phyloP scores from a whole-genome alignment of 2,888 invertebrate genomes.

The Tetramorium bicarinatum region DNA sequence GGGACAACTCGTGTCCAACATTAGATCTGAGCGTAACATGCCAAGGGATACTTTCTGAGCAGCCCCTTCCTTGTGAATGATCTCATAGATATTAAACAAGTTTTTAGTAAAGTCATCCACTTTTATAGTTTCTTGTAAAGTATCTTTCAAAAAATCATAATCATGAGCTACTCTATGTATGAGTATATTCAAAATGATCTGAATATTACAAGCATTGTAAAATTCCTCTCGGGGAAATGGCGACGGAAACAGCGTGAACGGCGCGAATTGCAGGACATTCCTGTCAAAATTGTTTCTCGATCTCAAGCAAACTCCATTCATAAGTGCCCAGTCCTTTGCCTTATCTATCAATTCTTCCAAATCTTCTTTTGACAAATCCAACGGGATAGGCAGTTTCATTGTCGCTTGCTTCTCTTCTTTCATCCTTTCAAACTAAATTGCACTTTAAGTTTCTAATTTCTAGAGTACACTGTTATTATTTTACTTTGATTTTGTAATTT shows the following conservation, averaged over 20 bases:
- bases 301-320: conserved; percentile 87
- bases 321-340: conserved; percentile 87
- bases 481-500: neutral
- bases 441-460: neutral
- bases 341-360: conserved; percentile 86
- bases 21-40: conserved; percentile 95
- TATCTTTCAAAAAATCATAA: conserved; percentile 87
- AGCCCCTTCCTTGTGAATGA: conserved; percentile 86
- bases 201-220: conserved; percentile 87
- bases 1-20: conserved; percentile 90
- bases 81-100: conserved; percentile 88
- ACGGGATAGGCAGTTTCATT: conserved; percentile 25
- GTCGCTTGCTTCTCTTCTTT: conserved; percentile 71
- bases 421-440: conserved; percentile 8
- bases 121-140: conserved; percentile 87
- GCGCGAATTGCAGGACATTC: conserved; percentile 86
- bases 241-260: conserved; percentile 88
- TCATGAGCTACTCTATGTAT: conserved; percentile 88
- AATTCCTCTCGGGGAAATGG: conserved; percentile 87
- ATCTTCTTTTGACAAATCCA: conserved; percentile 76
- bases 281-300: conserved; percentile 84
- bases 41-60: conserved; percentile 89
- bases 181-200: conserved; percentile 87
- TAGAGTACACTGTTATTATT: neutral
- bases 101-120: conserved; percentile 88